These are phyloP conservation scores for Protobothrops mucrosquamatus DNA, from an alignment of 2,113 vertebrate species.

Conservation along the genomic window DNA sequence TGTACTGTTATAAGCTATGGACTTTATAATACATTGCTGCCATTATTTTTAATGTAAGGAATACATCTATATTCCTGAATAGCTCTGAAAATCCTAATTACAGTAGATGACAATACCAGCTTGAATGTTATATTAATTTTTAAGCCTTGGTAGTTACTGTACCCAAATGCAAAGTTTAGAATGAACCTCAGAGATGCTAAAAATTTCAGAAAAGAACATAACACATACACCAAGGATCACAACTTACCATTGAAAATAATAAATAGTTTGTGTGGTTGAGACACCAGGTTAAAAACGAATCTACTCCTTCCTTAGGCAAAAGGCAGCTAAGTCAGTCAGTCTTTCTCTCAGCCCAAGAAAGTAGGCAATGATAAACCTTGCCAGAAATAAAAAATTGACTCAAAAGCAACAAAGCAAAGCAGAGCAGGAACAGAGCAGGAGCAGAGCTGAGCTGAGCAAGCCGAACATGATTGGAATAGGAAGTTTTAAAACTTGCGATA, in stretches of 20 bases:
- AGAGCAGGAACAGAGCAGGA: neutral
- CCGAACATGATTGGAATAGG: neutral
- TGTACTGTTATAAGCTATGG: neutral
- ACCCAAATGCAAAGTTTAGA: constrained; percentile 2
- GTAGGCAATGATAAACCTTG: neutral
- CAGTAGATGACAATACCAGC: neutral
- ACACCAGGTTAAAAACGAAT: neutral
- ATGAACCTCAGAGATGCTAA: neutral
- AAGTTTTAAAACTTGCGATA: neutral
- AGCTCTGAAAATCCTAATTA: constrained; percentile 26
- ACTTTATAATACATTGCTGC: constrained; percentile 1
- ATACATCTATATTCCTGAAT: neutral
- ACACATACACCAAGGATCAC: neutral
- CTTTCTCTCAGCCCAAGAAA: neutral
- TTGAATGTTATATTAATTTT: neutral
- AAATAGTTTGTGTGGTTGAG: neutral
- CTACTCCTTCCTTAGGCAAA: neutral
- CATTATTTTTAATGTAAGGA: constrained; percentile 9
- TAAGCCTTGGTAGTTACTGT: constrained; percentile 3
- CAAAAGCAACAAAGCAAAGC: neutral
- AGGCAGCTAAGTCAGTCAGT: neutral
- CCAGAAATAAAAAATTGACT: neutral
- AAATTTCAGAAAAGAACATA: neutral
- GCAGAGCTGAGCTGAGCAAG: neutral
- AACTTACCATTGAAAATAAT: neutral